These are phyloP conservation scores for Fopius arisanus DNA, from an alignment of 1,140 invertebrate genomes.

Conservation along the genomic window DNA sequence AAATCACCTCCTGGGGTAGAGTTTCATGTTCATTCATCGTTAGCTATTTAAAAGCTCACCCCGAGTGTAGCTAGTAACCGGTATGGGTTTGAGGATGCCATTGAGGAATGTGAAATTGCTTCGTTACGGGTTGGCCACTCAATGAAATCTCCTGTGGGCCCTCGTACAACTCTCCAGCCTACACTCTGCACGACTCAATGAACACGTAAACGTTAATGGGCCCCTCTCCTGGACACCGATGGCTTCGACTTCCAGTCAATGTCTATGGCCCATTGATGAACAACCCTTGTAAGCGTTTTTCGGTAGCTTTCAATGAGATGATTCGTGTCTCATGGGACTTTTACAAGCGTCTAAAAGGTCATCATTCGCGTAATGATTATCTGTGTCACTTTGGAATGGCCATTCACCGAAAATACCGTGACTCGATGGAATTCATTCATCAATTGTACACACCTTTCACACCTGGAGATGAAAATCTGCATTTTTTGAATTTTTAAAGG, in stretches of 20 bases:
- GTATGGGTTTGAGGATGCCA: not conserved
- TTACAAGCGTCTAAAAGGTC: not conserved
- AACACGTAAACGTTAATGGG: slow-evolving; percentile 3
- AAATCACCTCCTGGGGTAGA: not conserved
- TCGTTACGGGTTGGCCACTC: slow-evolving; percentile 34
- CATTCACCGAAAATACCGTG: not conserved
- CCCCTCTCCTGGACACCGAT: not conserved
- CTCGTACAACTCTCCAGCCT: not conserved
- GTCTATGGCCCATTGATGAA: not conserved
- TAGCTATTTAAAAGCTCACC: slow-evolving; percentile 2
- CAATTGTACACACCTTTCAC: not conserved
- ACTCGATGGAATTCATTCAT: not conserved
- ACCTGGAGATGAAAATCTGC: not conserved
- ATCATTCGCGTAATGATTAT: slow-evolving; percentile 1
- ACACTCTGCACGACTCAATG: slow-evolving; percentile 13
- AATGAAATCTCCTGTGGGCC: slow-evolving; percentile 30
- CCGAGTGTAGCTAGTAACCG: not conserved
- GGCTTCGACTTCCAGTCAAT: not conserved
- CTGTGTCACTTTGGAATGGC: not conserved
- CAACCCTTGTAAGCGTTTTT: not conserved
- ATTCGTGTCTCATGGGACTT: not conserved
- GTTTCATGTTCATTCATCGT: slow-evolving; percentile 18
- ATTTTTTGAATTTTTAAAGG: not conserved
- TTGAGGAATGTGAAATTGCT: slow-evolving; percentile 38
- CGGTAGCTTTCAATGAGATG: not conserved